Conservation (phyloP, 2,888 invertebrate genomes). For the Drosophila conformis region DNA sequence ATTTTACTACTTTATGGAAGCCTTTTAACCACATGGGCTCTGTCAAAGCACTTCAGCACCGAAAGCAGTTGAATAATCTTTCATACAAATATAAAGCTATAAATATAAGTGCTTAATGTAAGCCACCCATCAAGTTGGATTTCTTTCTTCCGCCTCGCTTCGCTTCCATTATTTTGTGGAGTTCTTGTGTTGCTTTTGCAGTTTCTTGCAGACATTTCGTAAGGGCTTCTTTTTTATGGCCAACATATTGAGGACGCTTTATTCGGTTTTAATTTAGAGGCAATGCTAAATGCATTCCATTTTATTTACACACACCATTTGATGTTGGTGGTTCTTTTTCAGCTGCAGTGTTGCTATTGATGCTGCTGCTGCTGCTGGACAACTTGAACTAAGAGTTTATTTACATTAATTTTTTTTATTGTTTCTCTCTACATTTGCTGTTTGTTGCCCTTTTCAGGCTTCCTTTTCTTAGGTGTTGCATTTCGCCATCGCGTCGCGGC, state of each 20-base stretch:
- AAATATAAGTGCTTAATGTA: conserved; percentile 32
- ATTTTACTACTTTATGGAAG: conserved; percentile 36
- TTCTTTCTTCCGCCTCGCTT: conserved; percentile 9
- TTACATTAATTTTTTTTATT: conserved; percentile 53
- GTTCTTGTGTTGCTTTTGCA: conserved; percentile 3
- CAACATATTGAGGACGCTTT: conserved; percentile 49
- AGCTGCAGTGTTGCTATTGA: conserved; percentile 4
- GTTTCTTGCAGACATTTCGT: conserved; percentile 21
- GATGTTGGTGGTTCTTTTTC: conserved; percentile 20
- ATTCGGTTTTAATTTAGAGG: conserved; percentile 66
- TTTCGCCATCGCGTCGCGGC: conserved; percentile 14
- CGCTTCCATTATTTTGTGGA: conserved; percentile 3
- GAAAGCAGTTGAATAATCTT: conserved; percentile 11
- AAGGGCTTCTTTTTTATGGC: conserved; percentile 44
- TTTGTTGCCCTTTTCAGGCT: conserved; percentile 37
- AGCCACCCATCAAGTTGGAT: conserved; percentile 27
- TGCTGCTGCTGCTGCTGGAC: conserved; percentile 16
- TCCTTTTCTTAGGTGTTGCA: conserved; percentile 28
- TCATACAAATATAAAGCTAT: neutral
- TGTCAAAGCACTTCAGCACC: conserved; percentile 23
- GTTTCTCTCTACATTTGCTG: conserved; percentile 4
- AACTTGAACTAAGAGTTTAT: conserved; percentile 65
- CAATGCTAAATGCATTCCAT: conserved; percentile 58
- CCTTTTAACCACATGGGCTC: conserved; percentile 16
- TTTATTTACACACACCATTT: conserved; percentile 64